These are phyloP conservation scores for Otus sunia DNA, from an alignment of 2,113 vertebrate species.

Conservation along the genomic window DNA sequence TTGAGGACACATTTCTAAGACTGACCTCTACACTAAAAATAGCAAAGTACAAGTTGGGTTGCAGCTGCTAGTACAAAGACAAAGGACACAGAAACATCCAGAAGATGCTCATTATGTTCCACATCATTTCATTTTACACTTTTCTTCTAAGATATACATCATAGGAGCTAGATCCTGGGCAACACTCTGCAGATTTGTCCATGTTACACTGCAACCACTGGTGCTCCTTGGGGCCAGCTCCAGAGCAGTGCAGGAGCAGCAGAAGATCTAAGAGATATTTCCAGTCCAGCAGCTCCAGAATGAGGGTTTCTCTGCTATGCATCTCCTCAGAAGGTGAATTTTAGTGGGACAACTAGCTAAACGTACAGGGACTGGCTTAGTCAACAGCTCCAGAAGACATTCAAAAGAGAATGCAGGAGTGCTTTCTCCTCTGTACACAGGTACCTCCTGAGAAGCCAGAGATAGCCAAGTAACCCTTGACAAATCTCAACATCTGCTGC, in stretches of 20 bases:
- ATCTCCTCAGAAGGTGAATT: neutral
- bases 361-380: neutral
- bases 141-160: neutral
- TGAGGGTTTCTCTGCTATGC: neutral
- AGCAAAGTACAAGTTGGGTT: neutral
- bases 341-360: neutral
- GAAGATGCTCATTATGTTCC: neutral
- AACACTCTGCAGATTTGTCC: neutral
- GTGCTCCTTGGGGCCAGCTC: neutral
- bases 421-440: neutral
- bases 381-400: neutral
- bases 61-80: constrained; percentile 17
- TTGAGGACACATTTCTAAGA: constrained; percentile 9
- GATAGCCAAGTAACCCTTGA: neutral
- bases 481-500: neutral
- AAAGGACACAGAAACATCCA: neutral
- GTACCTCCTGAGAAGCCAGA: neutral
- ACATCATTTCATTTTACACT: neutral
- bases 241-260: neutral
- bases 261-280: neutral
- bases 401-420: neutral
- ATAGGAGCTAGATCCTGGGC: neutral
- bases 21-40: constrained; percentile 19
- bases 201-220: neutral
- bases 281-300: neutral